Base-by-base conservation (phyloP, 2,797 vertebrate genomes). In the Phaenicophaeus curvirostris region DNA sequence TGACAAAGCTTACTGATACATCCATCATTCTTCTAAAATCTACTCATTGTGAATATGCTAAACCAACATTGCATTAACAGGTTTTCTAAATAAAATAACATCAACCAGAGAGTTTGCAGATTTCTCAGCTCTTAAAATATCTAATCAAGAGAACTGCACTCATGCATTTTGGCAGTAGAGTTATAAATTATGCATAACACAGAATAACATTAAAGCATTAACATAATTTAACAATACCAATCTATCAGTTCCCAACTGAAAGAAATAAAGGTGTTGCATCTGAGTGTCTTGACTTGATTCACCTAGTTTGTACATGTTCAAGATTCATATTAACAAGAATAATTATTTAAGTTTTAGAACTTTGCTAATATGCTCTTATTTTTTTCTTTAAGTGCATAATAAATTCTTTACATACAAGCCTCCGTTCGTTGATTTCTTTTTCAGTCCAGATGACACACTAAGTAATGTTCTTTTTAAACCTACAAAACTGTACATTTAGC, bases 181-280 rank as follows among this genome's bases (percentile, higher is more conserved):
- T 93, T 96, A 96, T 94, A 96, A 96, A 97, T 96, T 95, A 97
- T 92, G 93, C 82, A 96, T 91, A 91, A 89, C 76, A 88, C 42
- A 73, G 89, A 61, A 96, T 96, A 96, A 57, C 39, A 96, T 96
- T 95, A 96, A 97, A 97, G 7, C n/a, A 96, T 95, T 96, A 96
- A 54, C 92, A 95, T 97, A 95, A 94, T 84, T 96, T 95, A 96
- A 94, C 85, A 95, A 93, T 91, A 89, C 27, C 3, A 51, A 80
- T 81, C 79, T 94, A 91, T 93, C 39, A 57, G 50, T 82, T 89
- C 42, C 46, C 90, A 94, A 82, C 89, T 85, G 51, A 83, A 90
- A 96, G 89, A 67, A 95, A 62, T 53, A 75, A 87, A 93, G 12
- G 12, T 55, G 61, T 77, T 81, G 35, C 79, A 72, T 86, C 33